Evolutionary conservation across 2,888 invertebrate genomes (phyloP).

Genomic region (Pilophorus perplexus): DNA sequence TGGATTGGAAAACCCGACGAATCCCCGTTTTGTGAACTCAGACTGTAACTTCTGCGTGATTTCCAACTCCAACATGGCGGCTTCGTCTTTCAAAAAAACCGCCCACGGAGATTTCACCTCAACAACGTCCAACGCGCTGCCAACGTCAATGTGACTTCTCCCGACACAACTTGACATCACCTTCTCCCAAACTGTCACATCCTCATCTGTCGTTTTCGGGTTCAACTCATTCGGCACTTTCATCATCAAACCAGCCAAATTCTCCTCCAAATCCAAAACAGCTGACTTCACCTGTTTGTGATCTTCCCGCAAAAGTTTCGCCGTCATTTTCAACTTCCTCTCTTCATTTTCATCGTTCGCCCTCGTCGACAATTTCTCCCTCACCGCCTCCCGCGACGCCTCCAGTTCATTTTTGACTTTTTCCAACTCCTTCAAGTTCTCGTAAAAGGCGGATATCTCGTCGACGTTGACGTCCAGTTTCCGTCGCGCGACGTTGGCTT

Average conservation of each 20-base stretch:
- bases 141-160: conserved; percentile 21
- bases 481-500: conserved; percentile 6
- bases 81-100: conserved; percentile 12
- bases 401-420: not conserved
- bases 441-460: not conserved
- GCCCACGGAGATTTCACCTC: conserved; percentile 9
- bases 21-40: not conserved
- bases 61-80: conserved; percentile 12
- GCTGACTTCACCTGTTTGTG: conserved; percentile 18
- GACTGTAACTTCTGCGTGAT: not conserved
- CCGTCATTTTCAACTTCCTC: not conserved
- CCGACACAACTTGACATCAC: not conserved
- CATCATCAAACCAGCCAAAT: conserved; percentile 9
- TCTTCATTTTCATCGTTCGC: not conserved
- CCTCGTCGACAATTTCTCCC: not conserved
- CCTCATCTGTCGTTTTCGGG: conserved; percentile 4
- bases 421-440: not conserved
- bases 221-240: conserved; percentile 17
- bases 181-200: not conserved
- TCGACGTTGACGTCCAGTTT: conserved; percentile 25
- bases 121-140: not conserved
- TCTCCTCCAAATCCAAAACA: conserved; percentile 14
- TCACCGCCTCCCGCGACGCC: not conserved
- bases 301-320: conserved; percentile 14
- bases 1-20: conserved; percentile 25